phyloP scores from a whole-genome alignment of 2,113 vertebrate species.

The Prietella phreatophila region DNA sequence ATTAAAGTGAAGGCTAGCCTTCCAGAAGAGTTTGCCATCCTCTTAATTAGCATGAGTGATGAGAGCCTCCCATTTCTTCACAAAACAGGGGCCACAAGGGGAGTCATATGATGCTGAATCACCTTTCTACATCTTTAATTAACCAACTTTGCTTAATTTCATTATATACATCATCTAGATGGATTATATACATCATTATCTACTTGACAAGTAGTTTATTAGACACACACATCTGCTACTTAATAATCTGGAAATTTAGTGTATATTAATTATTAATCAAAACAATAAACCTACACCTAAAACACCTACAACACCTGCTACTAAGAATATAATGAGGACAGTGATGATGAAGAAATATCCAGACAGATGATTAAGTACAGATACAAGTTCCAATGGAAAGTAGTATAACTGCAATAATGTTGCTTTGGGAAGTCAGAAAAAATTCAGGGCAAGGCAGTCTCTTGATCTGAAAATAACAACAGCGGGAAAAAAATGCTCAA shows the following conservation, averaged over 20 bases:
- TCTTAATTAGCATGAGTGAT: constrained; percentile 76
- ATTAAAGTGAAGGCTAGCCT: constrained; percentile 65
- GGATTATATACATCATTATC: constrained; percentile 13
- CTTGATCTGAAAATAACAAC: constrained; percentile 29
- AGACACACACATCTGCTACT: not conserved
- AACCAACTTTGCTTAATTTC: constrained; percentile 54
- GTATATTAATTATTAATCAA: not conserved
- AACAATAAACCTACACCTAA: not conserved
- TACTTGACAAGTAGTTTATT: not conserved
- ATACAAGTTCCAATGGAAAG: not conserved
- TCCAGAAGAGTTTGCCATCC: constrained; percentile 70
- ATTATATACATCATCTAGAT: constrained; percentile 58
- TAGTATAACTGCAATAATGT: not conserved
- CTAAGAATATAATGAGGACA: not conserved
- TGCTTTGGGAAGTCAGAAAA: not conserved
- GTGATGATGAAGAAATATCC: constrained; percentile 3
- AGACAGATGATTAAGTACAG: not conserved
- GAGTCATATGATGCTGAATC: constrained; percentile 54
- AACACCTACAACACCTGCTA: not conserved
- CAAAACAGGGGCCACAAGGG: constrained; percentile 46
- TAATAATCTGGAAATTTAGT: not conserved
- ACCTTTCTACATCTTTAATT: constrained; percentile 55
- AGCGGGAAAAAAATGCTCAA: not conserved
- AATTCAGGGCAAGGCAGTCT: not conserved
- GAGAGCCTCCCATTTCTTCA: constrained; percentile 53